Conservation (phyloP, 2,888 invertebrate genomes). For the Spilosoma lubricipeda region DNA sequence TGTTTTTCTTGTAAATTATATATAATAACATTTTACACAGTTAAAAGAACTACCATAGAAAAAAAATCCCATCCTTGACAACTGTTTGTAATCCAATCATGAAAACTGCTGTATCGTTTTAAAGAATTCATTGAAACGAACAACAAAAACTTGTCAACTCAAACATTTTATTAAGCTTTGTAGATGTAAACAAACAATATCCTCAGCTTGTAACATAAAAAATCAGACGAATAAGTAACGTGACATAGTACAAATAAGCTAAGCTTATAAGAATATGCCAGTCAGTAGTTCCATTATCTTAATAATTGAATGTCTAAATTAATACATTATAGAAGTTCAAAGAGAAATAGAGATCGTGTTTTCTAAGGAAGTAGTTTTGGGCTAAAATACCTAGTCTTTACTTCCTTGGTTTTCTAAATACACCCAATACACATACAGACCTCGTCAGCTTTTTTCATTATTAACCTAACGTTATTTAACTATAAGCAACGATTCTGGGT, state of each 20-base stretch:
- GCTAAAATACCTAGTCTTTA: neutral
- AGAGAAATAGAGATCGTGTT: neutral
- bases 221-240: neutral
- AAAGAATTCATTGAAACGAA: neutral
- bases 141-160: neutral
- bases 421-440: neutral
- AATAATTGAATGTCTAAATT: slow-evolving; percentile 3
- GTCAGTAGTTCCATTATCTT: neutral
- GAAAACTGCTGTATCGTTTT: neutral
- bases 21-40: neutral
- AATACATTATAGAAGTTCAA: slow-evolving; percentile 5
- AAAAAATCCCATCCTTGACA: neutral
- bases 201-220: neutral
- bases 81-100: neutral
- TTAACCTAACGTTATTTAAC: too few relatives aligned
- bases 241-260: neutral
- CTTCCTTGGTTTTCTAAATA: slow-evolving; percentile 1
- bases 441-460: too few relatives aligned
- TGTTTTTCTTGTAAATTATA: too few relatives aligned
- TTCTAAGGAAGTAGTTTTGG: neutral
- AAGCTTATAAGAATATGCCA: neutral
- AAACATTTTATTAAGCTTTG: neutral
- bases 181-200: neutral
- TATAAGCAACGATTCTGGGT: too few relatives aligned
- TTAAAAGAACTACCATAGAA: neutral